Conservation (phyloP, 2,888 invertebrate genomes). For the Brenthis daphne region DNA sequence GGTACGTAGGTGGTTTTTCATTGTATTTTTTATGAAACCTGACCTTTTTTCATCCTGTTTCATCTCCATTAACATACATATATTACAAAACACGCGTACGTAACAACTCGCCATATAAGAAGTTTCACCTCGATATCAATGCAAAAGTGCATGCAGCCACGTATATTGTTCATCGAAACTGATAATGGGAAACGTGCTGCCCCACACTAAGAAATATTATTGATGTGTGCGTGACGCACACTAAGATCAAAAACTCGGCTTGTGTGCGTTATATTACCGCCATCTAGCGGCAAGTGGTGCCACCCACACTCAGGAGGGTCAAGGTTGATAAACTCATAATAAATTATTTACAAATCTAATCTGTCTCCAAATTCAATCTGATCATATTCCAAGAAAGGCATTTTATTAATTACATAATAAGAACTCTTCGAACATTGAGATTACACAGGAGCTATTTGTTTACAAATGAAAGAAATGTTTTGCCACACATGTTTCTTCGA, state of each 20-base stretch:
- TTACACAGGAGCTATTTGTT: conserved; percentile 51
- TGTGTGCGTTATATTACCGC: conserved; percentile 62
- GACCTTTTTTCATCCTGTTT: too few species aligned
- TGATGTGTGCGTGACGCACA: conserved; percentile 43
- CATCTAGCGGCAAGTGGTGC: conserved; percentile 66
- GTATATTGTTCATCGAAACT: conserved; percentile 38
- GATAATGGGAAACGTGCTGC: conserved; percentile 41
- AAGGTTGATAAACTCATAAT: conserved; percentile 77
- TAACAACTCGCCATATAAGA: not conserved
- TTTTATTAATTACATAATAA: conserved; percentile 5
- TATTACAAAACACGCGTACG: too few species aligned
- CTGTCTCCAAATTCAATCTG: conserved; percentile 34
- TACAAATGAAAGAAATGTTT: conserved; percentile 73
- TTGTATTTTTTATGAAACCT: too few species aligned
- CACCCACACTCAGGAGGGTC: conserved; percentile 53
- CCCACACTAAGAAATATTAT: conserved; percentile 22
- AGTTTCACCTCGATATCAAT: conserved; percentile 11
- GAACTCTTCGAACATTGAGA: conserved; percentile 39
- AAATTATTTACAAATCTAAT: conserved; percentile 69
- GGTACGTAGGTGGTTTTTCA: too few species aligned
- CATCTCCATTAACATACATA: too few species aligned
- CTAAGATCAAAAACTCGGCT: conserved; percentile 44
- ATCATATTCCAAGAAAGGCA: conserved; percentile 22
- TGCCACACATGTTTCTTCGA: conserved; percentile 61
- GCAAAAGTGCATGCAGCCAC: conserved; percentile 32